Evolutionary conservation across 2,888 invertebrate species (phyloP).

Genomic region (Cyclophora albipunctata): DNA sequence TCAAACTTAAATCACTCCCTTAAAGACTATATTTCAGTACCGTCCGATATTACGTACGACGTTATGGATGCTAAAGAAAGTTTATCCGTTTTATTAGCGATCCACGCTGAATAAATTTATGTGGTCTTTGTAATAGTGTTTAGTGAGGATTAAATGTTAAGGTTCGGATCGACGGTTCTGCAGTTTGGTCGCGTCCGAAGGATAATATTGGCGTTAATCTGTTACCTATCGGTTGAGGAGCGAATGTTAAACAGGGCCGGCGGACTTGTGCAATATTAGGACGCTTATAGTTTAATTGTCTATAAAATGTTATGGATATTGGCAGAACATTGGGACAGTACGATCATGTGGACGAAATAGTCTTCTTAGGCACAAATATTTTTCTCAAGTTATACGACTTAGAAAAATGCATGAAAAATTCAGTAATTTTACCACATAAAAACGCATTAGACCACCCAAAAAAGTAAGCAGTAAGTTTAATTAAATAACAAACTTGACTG

Average conservation of each 20-base stretch:
- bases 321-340: neutral
- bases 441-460: no score
- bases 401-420: no score
- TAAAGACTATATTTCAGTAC: conserved; percentile 24
- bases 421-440: no score
- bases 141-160: conserved; percentile 54
- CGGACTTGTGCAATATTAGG: conserved; percentile 43
- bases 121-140: conserved; percentile 61
- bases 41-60: conserved; percentile 21
- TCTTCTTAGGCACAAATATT: no score
- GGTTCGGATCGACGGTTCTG: conserved; percentile 37
- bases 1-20: conserved; percentile 17
- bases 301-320: neutral
- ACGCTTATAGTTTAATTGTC: conserved; percentile 25
- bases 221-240: conserved; percentile 45
- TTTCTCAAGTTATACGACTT: no score
- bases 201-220: conserved; percentile 62
- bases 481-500: no score
- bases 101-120: conserved; percentile 60
- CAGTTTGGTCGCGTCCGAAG: conserved; percentile 45
- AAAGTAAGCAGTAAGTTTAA: no score
- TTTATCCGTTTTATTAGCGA: conserved; percentile 58
- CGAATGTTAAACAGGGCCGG: conserved; percentile 57
- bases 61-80: conserved; percentile 31
- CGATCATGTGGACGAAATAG: neutral